These are phyloP conservation scores for Lytechinus pictus DNA, from an alignment of 35 echinoderm and acorn worm species.

Conservation along the genomic window DNA sequence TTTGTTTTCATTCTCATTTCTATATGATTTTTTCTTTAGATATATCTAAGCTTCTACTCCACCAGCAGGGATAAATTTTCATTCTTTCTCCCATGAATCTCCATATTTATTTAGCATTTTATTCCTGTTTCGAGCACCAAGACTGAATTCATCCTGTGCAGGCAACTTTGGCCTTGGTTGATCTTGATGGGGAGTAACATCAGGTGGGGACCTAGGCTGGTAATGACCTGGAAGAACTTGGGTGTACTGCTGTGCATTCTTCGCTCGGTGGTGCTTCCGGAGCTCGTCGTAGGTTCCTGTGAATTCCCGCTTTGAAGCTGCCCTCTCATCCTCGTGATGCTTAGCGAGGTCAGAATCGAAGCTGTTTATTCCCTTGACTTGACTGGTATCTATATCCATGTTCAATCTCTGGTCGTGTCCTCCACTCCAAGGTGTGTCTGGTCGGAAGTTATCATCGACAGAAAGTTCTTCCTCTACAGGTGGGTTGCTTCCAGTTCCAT, in stretches of 20 bases:
- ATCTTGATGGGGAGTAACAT: neutral
- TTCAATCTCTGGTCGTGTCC: slow-evolving; percentile 54
- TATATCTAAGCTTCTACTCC: too few species aligned
- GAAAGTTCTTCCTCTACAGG: neutral
- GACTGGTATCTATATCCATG: slow-evolving; percentile 82
- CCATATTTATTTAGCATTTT: slow-evolving; percentile 36
- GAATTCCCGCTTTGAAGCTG: slow-evolving; percentile 61
- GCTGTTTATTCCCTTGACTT: slow-evolving; percentile 50
- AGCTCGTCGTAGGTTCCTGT: slow-evolving; percentile 85
- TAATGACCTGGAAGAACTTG: slow-evolving; percentile 61
- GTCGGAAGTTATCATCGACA: neutral
- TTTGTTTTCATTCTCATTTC: too few species aligned
- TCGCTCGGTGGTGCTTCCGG: slow-evolving; percentile 64
- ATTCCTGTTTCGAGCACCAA: slow-evolving; percentile 35
- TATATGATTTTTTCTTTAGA: too few species aligned
- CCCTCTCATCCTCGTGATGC: neutral
- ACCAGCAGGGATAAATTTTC: too few species aligned
- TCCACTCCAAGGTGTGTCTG: slow-evolving; percentile 20
- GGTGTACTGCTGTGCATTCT: slow-evolving; percentile 59
- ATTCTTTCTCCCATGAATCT: slow-evolving; percentile 46
- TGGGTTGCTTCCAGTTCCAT: neutral
- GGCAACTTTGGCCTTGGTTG: neutral
- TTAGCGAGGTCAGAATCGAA: slow-evolving; percentile 31
- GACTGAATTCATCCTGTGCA: slow-evolving; percentile 12
- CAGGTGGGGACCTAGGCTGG: neutral